A percentile compares a stretch with the other conserved stretches of the same genome.
Conservation (phyloP, 2,113 vertebrate species). For the Eolophus roseicapilla region DNA sequence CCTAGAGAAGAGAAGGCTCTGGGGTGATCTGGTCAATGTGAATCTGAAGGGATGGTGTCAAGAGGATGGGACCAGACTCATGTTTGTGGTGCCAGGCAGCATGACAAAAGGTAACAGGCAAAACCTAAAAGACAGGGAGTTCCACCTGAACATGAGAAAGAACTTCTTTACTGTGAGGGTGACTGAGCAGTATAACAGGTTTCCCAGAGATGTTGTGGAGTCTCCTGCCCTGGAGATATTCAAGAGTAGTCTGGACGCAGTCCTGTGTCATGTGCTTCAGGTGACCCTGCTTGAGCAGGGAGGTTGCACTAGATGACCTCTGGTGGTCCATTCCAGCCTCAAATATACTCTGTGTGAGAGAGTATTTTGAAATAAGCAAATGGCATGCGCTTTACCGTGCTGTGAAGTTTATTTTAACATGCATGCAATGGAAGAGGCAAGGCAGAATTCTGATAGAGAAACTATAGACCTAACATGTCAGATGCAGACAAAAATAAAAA, state of each 20-base stretch:
- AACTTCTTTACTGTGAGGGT: neutral
- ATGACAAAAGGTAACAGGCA: neutral
- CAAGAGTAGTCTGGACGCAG: neutral
- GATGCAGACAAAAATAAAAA: neutral
- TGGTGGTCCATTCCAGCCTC: too few relatives aligned
- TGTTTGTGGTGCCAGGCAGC: neutral
- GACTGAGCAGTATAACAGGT: neutral
- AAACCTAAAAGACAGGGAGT: neutral
- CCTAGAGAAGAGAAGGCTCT: neutral
- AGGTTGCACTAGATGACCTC: too few relatives aligned
- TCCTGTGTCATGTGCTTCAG: neutral
- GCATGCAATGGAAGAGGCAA: neutral
- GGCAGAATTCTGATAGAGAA: neutral
- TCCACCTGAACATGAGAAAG: neutral
- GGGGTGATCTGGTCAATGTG: neutral
- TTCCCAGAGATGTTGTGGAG: neutral
- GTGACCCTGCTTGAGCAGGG: neutral
- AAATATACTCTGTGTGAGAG: neutral
- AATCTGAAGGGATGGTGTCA: neutral
- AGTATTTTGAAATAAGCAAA: slow-evolving; percentile 38
- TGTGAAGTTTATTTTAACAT: slow-evolving; percentile 8
- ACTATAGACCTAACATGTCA: neutral
- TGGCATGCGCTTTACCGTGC: neutral
- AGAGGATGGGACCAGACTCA: neutral
- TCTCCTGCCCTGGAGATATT: neutral